These are phyloP conservation scores for Artibeus jamaicensis DNA, from an alignment of 2,797 vertebrate genomes.

Conservation along the genomic window DNA sequence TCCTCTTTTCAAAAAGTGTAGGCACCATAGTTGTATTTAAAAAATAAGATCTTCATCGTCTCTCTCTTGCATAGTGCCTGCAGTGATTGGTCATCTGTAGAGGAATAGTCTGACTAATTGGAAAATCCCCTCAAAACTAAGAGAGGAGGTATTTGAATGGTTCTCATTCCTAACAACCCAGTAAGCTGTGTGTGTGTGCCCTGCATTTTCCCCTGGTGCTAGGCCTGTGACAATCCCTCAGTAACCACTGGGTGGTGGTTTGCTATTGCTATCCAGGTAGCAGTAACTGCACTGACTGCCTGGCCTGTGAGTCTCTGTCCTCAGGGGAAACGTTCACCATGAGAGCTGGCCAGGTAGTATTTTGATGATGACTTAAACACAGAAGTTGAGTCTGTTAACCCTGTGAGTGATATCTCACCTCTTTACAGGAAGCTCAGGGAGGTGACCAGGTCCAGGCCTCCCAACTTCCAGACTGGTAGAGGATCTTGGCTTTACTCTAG, in stretches of 20 bases:
- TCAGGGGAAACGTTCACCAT: not conserved
- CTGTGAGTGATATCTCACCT: not conserved
- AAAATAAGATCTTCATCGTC: not conserved
- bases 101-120: not conserved
- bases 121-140: not conserved
- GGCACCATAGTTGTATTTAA: not conserved
- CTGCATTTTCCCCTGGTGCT: no score
- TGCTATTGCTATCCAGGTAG: not conserved
- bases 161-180: not conserved
- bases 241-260: not conserved
- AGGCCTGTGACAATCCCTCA: not conserved
- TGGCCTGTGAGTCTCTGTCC: not conserved
- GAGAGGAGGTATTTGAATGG: not conserved
- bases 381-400: not conserved
- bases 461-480: not conserved
- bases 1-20: not conserved
- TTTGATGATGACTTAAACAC: not conserved
- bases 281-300: not conserved
- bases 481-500: not conserved
- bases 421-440: not conserved
- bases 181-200: not conserved
- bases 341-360: not conserved
- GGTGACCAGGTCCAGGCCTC: no score
- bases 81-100: not conserved
- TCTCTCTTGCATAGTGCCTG: not conserved